Evolutionary conservation across 2,113 vertebrate species (phyloP).

Genomic region (Pollimyrus isidori): DNA sequence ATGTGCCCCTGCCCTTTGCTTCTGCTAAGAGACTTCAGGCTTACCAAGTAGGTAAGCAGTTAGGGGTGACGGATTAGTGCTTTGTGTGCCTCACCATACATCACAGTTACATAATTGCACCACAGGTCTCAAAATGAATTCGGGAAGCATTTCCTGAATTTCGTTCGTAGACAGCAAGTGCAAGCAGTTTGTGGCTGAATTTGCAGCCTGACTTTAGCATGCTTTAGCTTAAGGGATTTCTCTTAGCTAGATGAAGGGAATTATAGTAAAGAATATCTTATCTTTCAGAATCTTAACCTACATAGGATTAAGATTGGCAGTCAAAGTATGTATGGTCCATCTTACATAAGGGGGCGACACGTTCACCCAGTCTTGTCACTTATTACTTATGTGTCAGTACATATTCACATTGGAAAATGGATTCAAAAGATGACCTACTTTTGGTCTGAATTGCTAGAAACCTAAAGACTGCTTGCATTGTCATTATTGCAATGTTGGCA

Average conservation of each 20-base stretch:
- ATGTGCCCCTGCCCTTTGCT: neutral
- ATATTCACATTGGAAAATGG: slow-evolving; percentile 30
- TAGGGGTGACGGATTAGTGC: neutral
- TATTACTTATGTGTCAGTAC: slow-evolving; percentile 10
- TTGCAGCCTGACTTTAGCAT: neutral
- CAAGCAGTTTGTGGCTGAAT: neutral
- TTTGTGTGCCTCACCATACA: neutral
- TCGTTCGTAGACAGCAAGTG: neutral
- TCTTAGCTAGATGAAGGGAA: neutral
- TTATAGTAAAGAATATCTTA: neutral
- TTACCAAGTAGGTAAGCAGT: neutral
- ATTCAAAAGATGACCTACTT: slow-evolving; percentile 35
- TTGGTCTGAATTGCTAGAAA: slow-evolving; percentile 18
- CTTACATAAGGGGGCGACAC: neutral
- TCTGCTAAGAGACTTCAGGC: neutral
- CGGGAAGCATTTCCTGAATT: neutral
- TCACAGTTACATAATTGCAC: neutral
- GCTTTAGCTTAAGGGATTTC: neutral
- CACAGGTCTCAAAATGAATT: neutral
- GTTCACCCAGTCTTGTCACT: slow-evolving; percentile 10
- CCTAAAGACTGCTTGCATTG: neutral
- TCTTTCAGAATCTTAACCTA: neutral
- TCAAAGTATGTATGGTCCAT: neutral
- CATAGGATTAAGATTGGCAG: neutral
- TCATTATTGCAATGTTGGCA: too few species aligned